phyloP scores from a whole-genome alignment of 53 echinoderm and acorn worm genomes.

The Patiria pectinifera region DNA sequence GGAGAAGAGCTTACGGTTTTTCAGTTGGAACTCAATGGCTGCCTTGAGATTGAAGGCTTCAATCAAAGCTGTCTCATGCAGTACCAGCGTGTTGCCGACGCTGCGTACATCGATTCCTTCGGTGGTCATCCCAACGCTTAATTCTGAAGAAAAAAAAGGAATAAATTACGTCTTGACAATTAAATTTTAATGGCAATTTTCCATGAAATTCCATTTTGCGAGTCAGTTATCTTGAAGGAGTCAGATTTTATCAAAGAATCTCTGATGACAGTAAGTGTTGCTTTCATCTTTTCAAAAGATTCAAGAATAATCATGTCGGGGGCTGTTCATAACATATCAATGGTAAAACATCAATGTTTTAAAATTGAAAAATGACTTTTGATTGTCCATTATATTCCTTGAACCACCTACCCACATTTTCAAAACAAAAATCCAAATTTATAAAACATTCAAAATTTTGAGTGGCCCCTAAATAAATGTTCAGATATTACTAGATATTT shows the following conservation, averaged over 20 bases:
- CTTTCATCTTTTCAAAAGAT: no score
- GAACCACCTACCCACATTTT: no score
- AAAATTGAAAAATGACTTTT: no score
- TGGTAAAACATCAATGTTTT: no score
- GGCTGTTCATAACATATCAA: no score
- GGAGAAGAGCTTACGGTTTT: conserved; percentile 80
- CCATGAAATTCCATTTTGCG: not conserved
- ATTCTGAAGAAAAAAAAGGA: conserved; percentile 53
- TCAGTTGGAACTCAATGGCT: conserved; percentile 95
- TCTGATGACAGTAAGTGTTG: no score
- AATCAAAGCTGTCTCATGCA: conserved; percentile 97
- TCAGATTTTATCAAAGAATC: not conserved
- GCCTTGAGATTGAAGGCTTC: conserved; percentile 99
- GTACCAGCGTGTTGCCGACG: conserved; percentile 95
- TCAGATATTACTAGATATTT: no score
- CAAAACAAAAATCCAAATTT: no score
- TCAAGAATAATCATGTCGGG: no score
- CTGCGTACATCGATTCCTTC: conserved; percentile 99
- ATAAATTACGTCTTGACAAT: not conserved
- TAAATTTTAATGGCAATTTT: not conserved
- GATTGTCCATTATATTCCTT: no score
- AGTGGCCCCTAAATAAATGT: no score
- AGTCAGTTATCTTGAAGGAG: not conserved
- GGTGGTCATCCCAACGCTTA: conserved; percentile 99
- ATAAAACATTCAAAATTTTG: no score